Base-by-base conservation (phyloP, 2,113 vertebrate species). In the Neolamprologus longior region DNA sequence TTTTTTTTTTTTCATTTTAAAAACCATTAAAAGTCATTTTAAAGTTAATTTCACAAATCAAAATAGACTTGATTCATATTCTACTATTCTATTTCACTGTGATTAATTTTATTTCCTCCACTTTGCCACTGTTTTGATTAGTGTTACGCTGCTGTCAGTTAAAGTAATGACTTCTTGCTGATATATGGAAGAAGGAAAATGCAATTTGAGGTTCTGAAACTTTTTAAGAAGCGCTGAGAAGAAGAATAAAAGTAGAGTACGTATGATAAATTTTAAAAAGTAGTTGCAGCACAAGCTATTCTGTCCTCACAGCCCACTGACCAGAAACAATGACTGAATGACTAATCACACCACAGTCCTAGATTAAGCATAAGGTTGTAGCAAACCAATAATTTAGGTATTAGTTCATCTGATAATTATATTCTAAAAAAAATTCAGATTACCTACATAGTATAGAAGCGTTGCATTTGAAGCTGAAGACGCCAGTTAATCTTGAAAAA, bases 171-270 rank as follows among this genome's bases (percentile, higher is more conserved):
- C 42, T 50, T 52, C 2, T 52, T 28, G 68, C 9, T 11, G 15
- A 28, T 47, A 28, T 73, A 2, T 45, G 37, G 5, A 73, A 45
- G 13, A 0, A 9, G 37, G 0, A 24, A 24, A 42, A 24, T 71
- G 7, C 7, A 24, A 24, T 26, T 42, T 71, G n/a, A 71, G 37
- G 3, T 9, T 42, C 13, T 24, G 66, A 71, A 71, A 71, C n/a
- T 9, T 24, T 15, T 45, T 14, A 71, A 42, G 7, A 40, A 37
- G 35, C 21, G 2, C 37, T 6, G 37, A 14, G n/a, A 40, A 42
- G 37, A 42, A 24, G 0, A 42, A 9, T 42, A 9, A 40, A 1
- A 21, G 31, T 1, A 37, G 35, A 42, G 63, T 21, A 40, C 0
- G 2, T 1, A 7, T 71, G 13, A 71, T 42, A 6, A 24, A 71